Percentiles rank a stretch among this genome's conserved stretches.
Conservation (phyloP, 92 coral and sea anemone species). For the Bergia puertoricense region DNA sequence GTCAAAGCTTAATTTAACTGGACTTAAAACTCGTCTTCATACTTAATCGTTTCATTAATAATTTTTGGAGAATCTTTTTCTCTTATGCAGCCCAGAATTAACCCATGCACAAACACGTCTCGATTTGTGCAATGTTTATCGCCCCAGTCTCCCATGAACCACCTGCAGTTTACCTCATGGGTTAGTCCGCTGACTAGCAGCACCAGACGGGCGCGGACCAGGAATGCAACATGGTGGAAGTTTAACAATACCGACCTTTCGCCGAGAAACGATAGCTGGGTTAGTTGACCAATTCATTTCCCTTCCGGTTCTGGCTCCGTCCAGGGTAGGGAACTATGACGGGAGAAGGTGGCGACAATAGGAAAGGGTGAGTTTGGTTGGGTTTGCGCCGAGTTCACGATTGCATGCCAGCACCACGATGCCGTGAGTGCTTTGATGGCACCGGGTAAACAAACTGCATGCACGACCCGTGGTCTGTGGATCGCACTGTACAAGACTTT, state of each 20-base stretch:
- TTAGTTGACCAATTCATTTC: conserved; percentile 28
- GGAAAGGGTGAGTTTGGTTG: conserved; percentile 81
- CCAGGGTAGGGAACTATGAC: conserved; percentile 60
- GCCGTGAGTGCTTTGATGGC: conserved; percentile 62
- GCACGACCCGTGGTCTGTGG: conserved; percentile 35
- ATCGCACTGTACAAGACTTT: conserved; percentile 29
- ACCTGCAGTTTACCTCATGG: conserved; percentile 53
- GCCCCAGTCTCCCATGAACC: conserved; percentile 29
- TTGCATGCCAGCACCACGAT: conserved; percentile 63
- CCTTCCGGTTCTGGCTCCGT: conserved; percentile 46
- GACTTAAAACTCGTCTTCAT: too few species aligned
- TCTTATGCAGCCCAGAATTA: too few species aligned
- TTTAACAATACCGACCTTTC: conserved; percentile 87
- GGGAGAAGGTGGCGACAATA: conserved; percentile 89
- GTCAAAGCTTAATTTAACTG: too few species aligned
- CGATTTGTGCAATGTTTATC: neutral
- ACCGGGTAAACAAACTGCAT: conserved; percentile 56
- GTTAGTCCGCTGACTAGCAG: conserved; percentile 93
- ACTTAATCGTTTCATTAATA: too few species aligned
- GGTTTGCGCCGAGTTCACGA: conserved; percentile 47
- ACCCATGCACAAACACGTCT: too few species aligned
- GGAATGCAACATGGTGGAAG: conserved; percentile 90
- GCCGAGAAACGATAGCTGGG: conserved; percentile 40
- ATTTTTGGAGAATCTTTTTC: too few species aligned
- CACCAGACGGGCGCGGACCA: conserved; percentile 89